A percentile compares a stretch with the other conserved stretches of the same genome.
phyloP scores from a whole-genome alignment of 2,888 invertebrate genomes.

The Spisula solida region DNA sequence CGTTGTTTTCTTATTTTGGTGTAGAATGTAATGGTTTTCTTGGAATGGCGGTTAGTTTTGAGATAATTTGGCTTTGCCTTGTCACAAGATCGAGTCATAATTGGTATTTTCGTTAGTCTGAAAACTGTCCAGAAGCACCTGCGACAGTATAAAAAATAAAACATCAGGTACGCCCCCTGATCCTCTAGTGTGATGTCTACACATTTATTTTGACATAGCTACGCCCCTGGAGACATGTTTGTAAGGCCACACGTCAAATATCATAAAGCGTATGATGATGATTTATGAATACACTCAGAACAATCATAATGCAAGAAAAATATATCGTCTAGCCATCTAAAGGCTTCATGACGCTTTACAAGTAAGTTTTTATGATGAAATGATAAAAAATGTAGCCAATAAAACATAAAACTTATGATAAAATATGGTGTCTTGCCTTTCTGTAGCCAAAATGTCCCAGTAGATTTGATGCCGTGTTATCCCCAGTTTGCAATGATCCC shows the following conservation, averaged over 20 bases:
- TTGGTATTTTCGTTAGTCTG: no score
- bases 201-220: no score
- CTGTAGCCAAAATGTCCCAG: conserved; percentile 7
- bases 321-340: neutral
- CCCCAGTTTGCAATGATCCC: neutral
- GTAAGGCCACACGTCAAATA: neutral
- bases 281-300: neutral
- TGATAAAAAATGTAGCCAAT: neutral
- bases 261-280: neutral
- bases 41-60: no score
- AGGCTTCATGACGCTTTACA: neutral
- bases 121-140: no score
- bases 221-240: neutral
- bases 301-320: neutral
- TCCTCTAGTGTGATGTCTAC: no score
- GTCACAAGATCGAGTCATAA: no score
- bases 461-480: neutral
- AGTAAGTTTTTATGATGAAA: neutral
- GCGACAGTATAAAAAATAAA: no score
- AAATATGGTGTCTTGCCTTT: neutral
- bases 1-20: no score
- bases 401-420: neutral
- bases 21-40: no score
- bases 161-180: no score
- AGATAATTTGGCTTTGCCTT: no score